phyloP scores from a whole-genome alignment of 2,797 vertebrate genomes.

The Protonibea diacanthus region DNA sequence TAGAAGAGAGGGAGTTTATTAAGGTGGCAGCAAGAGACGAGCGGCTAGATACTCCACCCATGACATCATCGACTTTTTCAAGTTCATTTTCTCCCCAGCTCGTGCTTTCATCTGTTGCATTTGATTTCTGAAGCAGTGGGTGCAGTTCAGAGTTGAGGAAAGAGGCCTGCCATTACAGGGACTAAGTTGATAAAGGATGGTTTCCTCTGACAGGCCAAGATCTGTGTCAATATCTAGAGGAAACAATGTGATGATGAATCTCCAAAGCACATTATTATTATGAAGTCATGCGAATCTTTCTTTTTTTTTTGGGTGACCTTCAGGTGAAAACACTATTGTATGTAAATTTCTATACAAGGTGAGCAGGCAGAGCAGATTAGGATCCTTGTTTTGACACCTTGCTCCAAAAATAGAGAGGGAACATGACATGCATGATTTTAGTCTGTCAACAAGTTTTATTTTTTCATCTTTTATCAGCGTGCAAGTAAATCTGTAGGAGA shows the following conservation, averaged over 20 bases:
- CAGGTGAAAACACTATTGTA: background rate
- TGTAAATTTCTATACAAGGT: slow-evolving; percentile 8
- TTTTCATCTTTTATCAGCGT: background rate
- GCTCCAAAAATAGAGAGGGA: background rate
- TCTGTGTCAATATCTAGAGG: background rate
- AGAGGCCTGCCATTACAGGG: slow-evolving; percentile 22
- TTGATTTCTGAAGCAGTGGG: slow-evolving; percentile 24
- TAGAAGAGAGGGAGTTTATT: slow-evolving; percentile 50
- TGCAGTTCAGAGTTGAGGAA: slow-evolving; percentile 30
- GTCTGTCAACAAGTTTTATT: slow-evolving; percentile 23
- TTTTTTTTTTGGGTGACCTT: slow-evolving; percentile 49
- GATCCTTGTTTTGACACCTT: slow-evolving; percentile 22
- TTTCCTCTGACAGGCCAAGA: slow-evolving; percentile 17
- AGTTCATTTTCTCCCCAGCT: slow-evolving; percentile 67
- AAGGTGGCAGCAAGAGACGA: slow-evolving; percentile 47
- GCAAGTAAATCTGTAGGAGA: background rate
- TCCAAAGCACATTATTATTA: background rate
- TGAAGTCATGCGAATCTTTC: background rate
- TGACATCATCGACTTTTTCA: slow-evolving; percentile 84
- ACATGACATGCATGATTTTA: background rate
- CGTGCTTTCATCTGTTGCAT: slow-evolving; percentile 80
- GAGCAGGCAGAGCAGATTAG: slow-evolving; percentile 5
- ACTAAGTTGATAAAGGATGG: slow-evolving; percentile 6
- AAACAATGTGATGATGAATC: background rate
- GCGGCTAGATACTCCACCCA: slow-evolving; percentile 74